Percentiles rank a stretch among this genome's conserved stretches.
These are phyloP conservation scores for Andricus grossulariae DNA, from an alignment of 1,140 invertebrate genomes.

Conservation along the genomic window DNA sequence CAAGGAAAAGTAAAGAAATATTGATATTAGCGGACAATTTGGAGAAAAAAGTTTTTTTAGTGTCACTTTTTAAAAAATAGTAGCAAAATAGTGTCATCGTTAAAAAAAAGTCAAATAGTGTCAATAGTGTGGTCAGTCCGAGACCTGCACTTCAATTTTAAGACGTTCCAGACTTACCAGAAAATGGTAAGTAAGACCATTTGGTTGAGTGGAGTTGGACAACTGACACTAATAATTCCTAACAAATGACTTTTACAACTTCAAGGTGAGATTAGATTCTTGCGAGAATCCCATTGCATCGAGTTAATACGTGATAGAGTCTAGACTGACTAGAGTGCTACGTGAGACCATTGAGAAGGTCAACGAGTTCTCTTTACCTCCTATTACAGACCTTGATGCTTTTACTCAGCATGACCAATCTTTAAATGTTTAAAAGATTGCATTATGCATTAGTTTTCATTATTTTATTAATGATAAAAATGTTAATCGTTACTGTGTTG, in stretches of 20 bases:
- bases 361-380: conserved; percentile 4
- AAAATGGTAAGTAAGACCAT: neutral
- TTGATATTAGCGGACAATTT: no score
- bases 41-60: no score
- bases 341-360: conserved; percentile 27
- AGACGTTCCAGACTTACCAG: neutral
- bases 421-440: neutral
- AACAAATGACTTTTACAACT: conserved; percentile 7
- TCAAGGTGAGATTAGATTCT: conserved; percentile 15
- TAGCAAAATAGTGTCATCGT: neutral
- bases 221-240: neutral
- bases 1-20: no score
- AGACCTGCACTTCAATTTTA: neutral
- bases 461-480: neutral
- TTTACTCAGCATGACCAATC: neutral
- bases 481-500: no score
- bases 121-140: no score
- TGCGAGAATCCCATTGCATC: neutral
- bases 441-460: neutral
- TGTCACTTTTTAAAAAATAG: no score
- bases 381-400: conserved; percentile 13
- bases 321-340: conserved; percentile 10
- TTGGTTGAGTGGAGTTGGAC: neutral
- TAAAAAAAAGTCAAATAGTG: neutral
- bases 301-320: conserved; percentile 16